phyloP scores from a whole-genome alignment of 2,113 vertebrate species.

The Balaenoptera acutorostrata region DNA sequence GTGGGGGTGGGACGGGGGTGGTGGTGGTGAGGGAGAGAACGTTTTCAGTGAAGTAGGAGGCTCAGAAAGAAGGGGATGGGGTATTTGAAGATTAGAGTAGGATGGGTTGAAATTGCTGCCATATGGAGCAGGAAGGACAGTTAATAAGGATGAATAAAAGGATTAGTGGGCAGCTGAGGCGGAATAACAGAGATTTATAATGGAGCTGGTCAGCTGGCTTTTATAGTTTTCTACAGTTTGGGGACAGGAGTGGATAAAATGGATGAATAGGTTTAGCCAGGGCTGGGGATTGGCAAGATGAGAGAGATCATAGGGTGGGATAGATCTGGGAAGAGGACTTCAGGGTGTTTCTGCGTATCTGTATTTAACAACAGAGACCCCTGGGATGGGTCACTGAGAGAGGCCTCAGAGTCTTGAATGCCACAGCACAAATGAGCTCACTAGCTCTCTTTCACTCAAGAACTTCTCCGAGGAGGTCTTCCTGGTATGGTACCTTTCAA shows the following conservation, averaged over 20 bases:
- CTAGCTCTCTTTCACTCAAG: background rate
- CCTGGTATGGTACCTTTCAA: background rate
- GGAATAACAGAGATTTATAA: constrained; percentile 26
- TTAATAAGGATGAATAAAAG: constrained; percentile 50
- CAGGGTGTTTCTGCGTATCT: background rate
- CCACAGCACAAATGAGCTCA: background rate
- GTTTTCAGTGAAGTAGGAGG: background rate
- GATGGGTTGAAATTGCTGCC: constrained; percentile 16
- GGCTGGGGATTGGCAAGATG: constrained; percentile 6
- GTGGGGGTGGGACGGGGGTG: too few species aligned
- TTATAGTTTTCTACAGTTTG: constrained; percentile 41
- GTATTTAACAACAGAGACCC: background rate
- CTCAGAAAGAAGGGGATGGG: background rate
- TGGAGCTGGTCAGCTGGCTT: background rate
- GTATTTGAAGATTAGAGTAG: background rate
- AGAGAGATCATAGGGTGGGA: background rate
- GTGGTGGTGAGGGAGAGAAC: background rate
- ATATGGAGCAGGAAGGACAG: background rate
- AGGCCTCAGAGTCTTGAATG: background rate
- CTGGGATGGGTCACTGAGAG: background rate
- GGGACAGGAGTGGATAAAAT: constrained; percentile 28
- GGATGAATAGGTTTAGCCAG: background rate
- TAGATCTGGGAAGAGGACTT: background rate
- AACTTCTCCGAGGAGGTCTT: background rate
- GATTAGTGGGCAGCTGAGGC: background rate